Conservation (phyloP, 1,140 invertebrate genomes). For the Drosophila gunungcola region DNA sequence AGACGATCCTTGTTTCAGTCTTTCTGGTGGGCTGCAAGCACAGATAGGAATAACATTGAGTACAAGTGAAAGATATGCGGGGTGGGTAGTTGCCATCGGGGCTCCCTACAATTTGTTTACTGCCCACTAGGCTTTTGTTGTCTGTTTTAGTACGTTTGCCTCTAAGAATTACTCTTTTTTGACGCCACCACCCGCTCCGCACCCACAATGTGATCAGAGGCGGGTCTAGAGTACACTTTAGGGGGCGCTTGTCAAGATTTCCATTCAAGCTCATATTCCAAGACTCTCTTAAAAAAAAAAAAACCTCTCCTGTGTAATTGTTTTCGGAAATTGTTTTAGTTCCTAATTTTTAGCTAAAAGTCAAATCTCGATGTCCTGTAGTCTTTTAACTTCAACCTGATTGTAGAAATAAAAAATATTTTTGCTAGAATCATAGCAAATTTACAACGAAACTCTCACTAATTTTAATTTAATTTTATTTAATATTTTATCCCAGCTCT, state of each 20-base stretch:
- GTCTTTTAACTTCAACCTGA: no score
- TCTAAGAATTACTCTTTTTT: slow-evolving; percentile 10
- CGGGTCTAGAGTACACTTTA: neutral
- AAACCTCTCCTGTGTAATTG: no score
- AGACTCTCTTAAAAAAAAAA: no score
- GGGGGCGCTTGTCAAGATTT: neutral
- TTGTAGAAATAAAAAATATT: no score
- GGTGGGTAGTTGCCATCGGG: neutral
- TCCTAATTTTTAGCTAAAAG: no score
- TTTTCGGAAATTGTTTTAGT: no score
- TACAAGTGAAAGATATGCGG: slow-evolving; percentile 2
- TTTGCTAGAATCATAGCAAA: no score
- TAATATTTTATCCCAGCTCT: no score
- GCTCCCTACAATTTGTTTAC: slow-evolving; percentile 58
- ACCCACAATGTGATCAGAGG: slow-evolving; percentile 5
- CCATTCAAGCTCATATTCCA: no score
- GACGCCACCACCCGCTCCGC: slow-evolving; percentile 1
- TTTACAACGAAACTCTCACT: no score
- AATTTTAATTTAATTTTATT: no score
- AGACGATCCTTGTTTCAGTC: slow-evolving; percentile 39
- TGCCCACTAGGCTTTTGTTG: slow-evolving; percentile 49
- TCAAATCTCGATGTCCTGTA: no score
- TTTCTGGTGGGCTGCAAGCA: slow-evolving; percentile 32
- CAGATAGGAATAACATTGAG: neutral
- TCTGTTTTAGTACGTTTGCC: slow-evolving; percentile 56